Evolutionary conservation across 30 jellyfish, hydroid and myxozoan genomes (phyloP).

Genomic region (Pseudorhiza aurosa): DNA sequence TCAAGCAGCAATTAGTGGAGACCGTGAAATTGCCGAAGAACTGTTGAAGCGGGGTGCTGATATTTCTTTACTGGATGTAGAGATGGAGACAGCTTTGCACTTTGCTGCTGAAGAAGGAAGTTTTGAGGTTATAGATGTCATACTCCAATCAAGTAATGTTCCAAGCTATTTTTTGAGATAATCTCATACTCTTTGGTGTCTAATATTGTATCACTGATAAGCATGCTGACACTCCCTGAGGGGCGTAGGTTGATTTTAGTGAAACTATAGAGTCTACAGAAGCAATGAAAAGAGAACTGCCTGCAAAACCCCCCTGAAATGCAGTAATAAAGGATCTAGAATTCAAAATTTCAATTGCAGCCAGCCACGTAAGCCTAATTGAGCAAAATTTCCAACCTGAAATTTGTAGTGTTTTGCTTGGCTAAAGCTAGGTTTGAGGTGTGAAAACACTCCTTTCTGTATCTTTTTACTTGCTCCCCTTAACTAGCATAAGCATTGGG

Average conservation of each 20-base stretch:
- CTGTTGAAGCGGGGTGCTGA: conserved; percentile 80
- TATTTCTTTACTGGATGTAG: conserved; percentile 62
- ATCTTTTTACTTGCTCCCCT: too few species aligned
- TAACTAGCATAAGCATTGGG: too few species aligned
- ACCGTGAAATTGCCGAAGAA: conserved; percentile 57
- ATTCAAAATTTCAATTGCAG: too few species aligned
- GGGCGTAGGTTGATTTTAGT: not conserved
- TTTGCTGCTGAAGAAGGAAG: conserved; percentile 90
- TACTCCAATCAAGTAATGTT: conserved; percentile 59
- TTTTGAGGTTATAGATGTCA: conserved; percentile 46
- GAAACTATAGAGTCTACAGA: too few species aligned
- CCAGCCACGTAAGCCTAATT: too few species aligned
- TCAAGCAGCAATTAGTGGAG: conserved; percentile 88
- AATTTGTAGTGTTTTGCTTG: too few species aligned
- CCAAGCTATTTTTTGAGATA: not conserved
- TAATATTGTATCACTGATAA: not conserved
- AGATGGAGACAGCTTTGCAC: conserved; percentile 81
- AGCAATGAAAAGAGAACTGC: too few species aligned
- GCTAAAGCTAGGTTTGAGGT: too few species aligned
- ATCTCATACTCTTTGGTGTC: not conserved
- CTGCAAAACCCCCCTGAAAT: too few species aligned
- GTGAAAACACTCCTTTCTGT: too few species aligned
- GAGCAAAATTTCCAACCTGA: too few species aligned
- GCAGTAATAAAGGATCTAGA: too few species aligned
- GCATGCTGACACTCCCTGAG: not conserved